Conservation (phyloP, 2,797 vertebrate species). For the Clarias laeviceps region DNA sequence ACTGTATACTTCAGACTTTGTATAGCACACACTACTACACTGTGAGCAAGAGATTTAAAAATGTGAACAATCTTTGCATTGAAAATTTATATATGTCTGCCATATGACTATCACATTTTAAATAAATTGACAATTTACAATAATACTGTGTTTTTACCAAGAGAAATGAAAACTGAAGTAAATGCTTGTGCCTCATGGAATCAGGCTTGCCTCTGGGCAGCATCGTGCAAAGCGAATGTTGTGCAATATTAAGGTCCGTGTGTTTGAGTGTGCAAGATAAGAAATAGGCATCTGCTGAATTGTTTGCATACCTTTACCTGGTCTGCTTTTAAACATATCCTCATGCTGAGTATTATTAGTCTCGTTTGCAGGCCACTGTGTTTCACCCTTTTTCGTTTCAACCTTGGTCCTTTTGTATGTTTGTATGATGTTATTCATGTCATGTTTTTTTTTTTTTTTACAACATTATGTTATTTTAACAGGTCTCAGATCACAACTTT, state of each 20-base stretch:
- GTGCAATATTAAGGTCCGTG: neutral
- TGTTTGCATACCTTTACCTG: constrained; percentile 40
- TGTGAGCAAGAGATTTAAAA: neutral
- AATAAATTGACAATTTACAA: neutral
- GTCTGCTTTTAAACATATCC: constrained; percentile 43
- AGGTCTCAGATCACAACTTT: neutral
- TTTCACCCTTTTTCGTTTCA: neutral
- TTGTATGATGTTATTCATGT: neutral
- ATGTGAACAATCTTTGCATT: neutral
- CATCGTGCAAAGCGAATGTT: neutral
- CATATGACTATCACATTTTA: neutral
- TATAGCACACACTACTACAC: constrained; percentile 47
- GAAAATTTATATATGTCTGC: neutral
- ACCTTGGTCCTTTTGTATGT: neutral
- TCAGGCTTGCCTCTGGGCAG: neutral
- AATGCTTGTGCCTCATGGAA: neutral
- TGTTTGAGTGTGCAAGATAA: constrained; percentile 27
- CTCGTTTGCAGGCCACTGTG: neutral
- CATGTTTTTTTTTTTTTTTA: neutral
- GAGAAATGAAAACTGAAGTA: neutral
- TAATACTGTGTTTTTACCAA: neutral
- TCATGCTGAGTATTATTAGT: constrained; percentile 9
- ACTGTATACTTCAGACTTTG: constrained; percentile 67
- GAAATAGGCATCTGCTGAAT: constrained; percentile 17
- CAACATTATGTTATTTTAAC: neutral